phyloP scores from a whole-genome alignment of 2,888 invertebrate species.

The Hemicrepidius hirtus region DNA sequence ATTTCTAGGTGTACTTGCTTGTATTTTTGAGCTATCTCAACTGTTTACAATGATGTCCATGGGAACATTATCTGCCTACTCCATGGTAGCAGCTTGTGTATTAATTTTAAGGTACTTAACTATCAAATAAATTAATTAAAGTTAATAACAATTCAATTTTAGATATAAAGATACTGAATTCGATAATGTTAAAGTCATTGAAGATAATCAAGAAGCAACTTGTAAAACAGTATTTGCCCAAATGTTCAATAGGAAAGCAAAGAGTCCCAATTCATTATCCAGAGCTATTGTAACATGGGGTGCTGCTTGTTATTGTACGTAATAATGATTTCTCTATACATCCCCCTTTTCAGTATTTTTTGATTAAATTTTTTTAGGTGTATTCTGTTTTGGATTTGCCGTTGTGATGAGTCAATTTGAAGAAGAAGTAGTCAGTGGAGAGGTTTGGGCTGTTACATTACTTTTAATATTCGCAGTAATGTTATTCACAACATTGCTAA shows the following conservation, averaged over 20 bases:
- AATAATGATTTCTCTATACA: too few species aligned
- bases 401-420: slow-evolving; percentile 66
- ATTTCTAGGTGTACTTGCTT: slow-evolving; percentile 82
- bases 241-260: slow-evolving; percentile 70
- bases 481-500: slow-evolving; percentile 71
- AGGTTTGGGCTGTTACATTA: slow-evolving; percentile 66
- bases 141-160: slow-evolving; percentile 37
- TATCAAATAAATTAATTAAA: neutral
- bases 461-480: slow-evolving; percentile 64
- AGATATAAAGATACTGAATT: slow-evolving; percentile 70
- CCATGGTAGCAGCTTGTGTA: slow-evolving; percentile 92
- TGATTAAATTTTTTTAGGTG: slow-evolving; percentile 67
- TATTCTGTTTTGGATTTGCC: slow-evolving; percentile 66
- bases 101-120: slow-evolving; percentile 82
- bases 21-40: slow-evolving; percentile 87
- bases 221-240: slow-evolving; percentile 67
- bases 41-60: slow-evolving; percentile 95
- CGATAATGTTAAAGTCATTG: slow-evolving; percentile 60
- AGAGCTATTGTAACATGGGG: slow-evolving; percentile 72
- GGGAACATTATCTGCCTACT: slow-evolving; percentile 89
- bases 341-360: too few species aligned
- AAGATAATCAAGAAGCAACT: slow-evolving; percentile 64
- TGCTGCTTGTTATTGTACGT: slow-evolving; percentile 74
- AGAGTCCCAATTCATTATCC: slow-evolving; percentile 72
- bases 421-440: slow-evolving; percentile 67